Conservation (phyloP, 2,888 invertebrate species). For the Meloe dianella region DNA sequence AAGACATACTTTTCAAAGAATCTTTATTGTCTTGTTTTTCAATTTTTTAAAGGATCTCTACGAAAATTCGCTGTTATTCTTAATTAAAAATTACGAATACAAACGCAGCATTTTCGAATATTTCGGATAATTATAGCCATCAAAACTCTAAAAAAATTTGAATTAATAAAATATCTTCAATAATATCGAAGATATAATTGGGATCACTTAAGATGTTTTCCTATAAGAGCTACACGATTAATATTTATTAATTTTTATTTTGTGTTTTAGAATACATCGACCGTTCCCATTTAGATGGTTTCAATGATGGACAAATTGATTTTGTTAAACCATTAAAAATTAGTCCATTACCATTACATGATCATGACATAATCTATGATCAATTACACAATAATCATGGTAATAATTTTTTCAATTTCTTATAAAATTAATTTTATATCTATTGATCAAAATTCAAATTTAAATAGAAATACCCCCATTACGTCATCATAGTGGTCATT, state of each 20-base stretch:
- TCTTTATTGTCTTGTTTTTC: too few species aligned
- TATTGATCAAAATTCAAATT: slow-evolving; percentile 4
- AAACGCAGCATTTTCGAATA: too few species aligned
- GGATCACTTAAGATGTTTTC: too few species aligned
- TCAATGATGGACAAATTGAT: slow-evolving; percentile 56
- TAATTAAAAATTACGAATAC: too few species aligned
- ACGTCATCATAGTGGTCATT: slow-evolving; percentile 69
- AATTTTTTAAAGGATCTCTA: too few species aligned
- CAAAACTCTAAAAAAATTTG: too few species aligned
- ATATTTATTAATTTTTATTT: slow-evolving; percentile 15
- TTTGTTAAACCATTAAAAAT: slow-evolving; percentile 66
- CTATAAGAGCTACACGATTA: too few species aligned
- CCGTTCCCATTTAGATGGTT: slow-evolving; percentile 46
- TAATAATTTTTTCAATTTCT: slow-evolving; percentile 29
- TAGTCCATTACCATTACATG: slow-evolving; percentile 62
- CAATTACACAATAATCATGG: slow-evolving; percentile 48
- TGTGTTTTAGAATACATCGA: slow-evolving; percentile 47
- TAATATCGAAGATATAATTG: too few species aligned
- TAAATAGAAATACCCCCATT: slow-evolving; percentile 52
- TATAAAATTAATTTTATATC: slow-evolving; percentile 17
- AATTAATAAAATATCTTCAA: too few species aligned
- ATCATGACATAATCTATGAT: slow-evolving; percentile 65
- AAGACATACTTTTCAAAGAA: too few species aligned
- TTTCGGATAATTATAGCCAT: too few species aligned
- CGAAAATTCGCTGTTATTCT: too few species aligned